Evolutionary conservation across 2,113 vertebrate genomes (phyloP), one percentile per base, ranked within the genome.

Genomic region (Ancistrus triradiatus): DNA sequence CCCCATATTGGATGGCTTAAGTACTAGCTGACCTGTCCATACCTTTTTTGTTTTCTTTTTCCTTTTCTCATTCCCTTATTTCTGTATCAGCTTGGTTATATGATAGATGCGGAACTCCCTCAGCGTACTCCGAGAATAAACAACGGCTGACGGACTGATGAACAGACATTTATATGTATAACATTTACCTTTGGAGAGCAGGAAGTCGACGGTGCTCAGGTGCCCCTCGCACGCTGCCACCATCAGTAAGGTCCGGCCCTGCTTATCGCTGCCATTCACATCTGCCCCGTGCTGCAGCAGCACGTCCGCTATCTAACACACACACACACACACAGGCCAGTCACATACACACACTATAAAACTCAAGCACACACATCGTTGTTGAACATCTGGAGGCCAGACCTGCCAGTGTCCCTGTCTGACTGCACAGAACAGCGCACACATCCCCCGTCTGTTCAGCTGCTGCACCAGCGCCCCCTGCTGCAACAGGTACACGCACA

Each of bases 391-490:
- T 38, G 1, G 21, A 6, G 2, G 35, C 56, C 76, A 66, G 77
- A 98, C 96, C 96, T 98, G 95, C 89, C 95, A 93, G 79, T 98
- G 92, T 11, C 96, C 96, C 78, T 98, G 95, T 49, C 96, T 91
- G 15, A 92, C 93, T 0, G 94, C 91, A 0, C 95, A 96, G 74
- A 96, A 92, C 0, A 98, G 78, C 0, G 95, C 91, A 2, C 87
- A 80, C 2, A 90, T 79, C 1, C 93, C 95, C 50, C 94, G 89
- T 68, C 92, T 79, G 80, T 98, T 97, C 1, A 83, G 78, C 76
- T 90, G 90, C 2, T 84, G 85, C 68, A 95, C 92, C 1, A 79
- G 78, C 0, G 91, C 92, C 11, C 88, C 92, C 0, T 38, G 78
- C 42, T 89, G 91, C 47, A 98, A 77, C 22, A 99, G 87, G 1